Evolutionary conservation across 2,888 invertebrate species (phyloP).

Genomic region (Pandemis heparana): DNA sequence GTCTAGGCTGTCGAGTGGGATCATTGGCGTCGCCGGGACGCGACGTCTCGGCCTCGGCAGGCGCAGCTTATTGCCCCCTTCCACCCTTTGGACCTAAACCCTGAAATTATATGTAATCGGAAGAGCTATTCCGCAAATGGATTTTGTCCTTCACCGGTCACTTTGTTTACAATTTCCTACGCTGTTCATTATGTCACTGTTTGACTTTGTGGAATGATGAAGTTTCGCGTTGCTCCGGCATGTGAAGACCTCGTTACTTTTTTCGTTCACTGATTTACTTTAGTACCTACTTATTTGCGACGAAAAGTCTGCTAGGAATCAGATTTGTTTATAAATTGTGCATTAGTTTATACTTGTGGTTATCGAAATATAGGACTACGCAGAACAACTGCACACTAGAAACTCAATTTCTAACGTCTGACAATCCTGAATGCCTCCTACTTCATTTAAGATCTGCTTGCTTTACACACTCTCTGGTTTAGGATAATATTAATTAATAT

Average conservation of each 20-base stretch:
- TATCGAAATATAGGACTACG: too few relatives aligned
- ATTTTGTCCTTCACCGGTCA: slow-evolving; percentile 29
- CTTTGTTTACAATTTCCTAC: slow-evolving; percentile 17
- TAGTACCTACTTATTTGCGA: background rate
- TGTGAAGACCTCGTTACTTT: background rate
- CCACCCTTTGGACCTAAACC: slow-evolving; percentile 35
- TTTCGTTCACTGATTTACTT: background rate
- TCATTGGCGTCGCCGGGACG: slow-evolving; percentile 75
- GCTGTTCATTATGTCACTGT: slow-evolving; percentile 37
- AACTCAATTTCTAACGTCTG: slow-evolving; percentile 54
- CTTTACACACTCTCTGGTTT: slow-evolving; percentile 4
- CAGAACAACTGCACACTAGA: background rate
- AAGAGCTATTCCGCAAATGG: slow-evolving; percentile 32
- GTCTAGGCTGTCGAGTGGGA: slow-evolving; percentile 68
- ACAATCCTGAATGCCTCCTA: slow-evolving; percentile 54
- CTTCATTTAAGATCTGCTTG: slow-evolving; percentile 50
- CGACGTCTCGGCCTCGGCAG: slow-evolving; percentile 67
- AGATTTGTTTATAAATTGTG: background rate
- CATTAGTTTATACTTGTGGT: too few relatives aligned
- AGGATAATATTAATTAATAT: background rate
- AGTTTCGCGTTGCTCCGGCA: background rate
- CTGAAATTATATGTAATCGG: slow-evolving; percentile 36
- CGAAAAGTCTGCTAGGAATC: background rate
- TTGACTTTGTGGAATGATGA: background rate
- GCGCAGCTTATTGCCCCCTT: slow-evolving; percentile 31